A percentile compares a stretch with the other conserved stretches of the same genome.
Evolutionary conservation across 2,113 vertebrate species (phyloP).

Genomic region (Scomber colias): DNA sequence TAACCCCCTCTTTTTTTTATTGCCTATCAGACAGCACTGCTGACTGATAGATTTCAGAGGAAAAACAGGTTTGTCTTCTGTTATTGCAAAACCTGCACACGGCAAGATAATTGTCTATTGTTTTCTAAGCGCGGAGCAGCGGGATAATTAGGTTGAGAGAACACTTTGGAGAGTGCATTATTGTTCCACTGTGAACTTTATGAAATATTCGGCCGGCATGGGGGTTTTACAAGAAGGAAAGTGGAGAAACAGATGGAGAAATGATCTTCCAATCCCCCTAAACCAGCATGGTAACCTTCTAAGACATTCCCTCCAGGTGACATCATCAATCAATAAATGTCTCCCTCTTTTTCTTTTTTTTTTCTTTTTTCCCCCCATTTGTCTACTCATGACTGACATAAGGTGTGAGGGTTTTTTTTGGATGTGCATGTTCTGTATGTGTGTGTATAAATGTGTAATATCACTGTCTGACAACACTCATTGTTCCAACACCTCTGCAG

Average conservation of each 20-base stretch:
- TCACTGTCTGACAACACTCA: constrained; percentile 56
- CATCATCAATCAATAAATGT: constrained; percentile 80
- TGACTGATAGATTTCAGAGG: constrained; percentile 77
- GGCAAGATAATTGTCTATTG: constrained; percentile 79
- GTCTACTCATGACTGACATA: constrained; percentile 30
- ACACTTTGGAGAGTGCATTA: constrained; percentile 78
- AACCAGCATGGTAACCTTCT: constrained; percentile 65
- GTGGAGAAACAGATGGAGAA: constrained; percentile 72
- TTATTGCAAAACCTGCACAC: constrained; percentile 72
- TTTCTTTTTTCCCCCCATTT: not conserved
- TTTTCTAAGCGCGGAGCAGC: constrained; percentile 71
- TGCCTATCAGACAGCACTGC: constrained; percentile 58
- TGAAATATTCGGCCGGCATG: constrained; percentile 72
- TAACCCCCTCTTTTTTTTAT: constrained; percentile 60
- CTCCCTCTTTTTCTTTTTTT: not conserved
- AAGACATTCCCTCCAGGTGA: constrained; percentile 74
- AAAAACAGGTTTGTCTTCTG: constrained; percentile 78
- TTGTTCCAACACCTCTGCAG: constrained; percentile 72
- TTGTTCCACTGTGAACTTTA: constrained; percentile 83
- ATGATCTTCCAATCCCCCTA: constrained; percentile 58
- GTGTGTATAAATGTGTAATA: constrained; percentile 19
- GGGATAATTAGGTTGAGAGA: constrained; percentile 78
- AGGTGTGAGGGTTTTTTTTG: constrained; percentile 30
- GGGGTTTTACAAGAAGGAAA: constrained; percentile 64
- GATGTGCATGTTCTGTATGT: constrained; percentile 4